Evolutionary conservation across 2,888 invertebrate species (phyloP), one percentile per base, ranked within the genome.

Genomic region (Trissolcus brochymenae): DNA sequence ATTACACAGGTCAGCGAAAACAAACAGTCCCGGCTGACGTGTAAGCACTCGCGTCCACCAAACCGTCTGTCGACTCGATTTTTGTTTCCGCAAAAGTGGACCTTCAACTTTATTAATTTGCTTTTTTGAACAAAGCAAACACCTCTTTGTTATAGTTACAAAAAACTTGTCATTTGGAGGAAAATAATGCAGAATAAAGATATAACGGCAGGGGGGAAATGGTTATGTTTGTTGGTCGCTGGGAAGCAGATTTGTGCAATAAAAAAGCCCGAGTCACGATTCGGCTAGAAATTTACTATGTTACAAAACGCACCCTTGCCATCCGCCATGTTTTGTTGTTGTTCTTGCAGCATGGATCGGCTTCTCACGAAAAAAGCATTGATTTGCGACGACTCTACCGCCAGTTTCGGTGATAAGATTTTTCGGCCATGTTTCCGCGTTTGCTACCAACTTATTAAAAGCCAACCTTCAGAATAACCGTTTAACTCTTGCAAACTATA

Each of bases 261-360:
- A 9, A 14, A 13, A 19, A 46, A 46, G 16, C 16, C 46, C 6
- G 6, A 46, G 46, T 16, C 14, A 51, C 51, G 11, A 1, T 16
- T 13, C 11, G 51, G 11, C 11, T 19, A 54, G 53, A 46, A 64
- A 59, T 59, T 59, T 50, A 76, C 21, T 65, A 59, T 56, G 59
- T 76, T 66, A 62, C 71, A 74, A 76, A 79, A 79, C 79, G 76
- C 71, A 79, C 79, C 79, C 67, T 79, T 76, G 56, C 51, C 71
- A 74, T 79, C 79, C 71, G 79, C 79, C 79, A 79, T 79, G 61
- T 76, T 76, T 74, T 59, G 67, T 59, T 72, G 73, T 66, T 64
- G 72, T 72, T 76, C 53, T 57, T 61, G 60, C 16, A 65, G 72
- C 65, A 65, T 72, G 49, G 55, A 72, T 43, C 41, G 46, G 21